A percentile compares a stretch with the other conserved stretches of the same genome.
Conservation (phyloP, 1,140 invertebrate species). For the Phymastichus coffea region DNA sequence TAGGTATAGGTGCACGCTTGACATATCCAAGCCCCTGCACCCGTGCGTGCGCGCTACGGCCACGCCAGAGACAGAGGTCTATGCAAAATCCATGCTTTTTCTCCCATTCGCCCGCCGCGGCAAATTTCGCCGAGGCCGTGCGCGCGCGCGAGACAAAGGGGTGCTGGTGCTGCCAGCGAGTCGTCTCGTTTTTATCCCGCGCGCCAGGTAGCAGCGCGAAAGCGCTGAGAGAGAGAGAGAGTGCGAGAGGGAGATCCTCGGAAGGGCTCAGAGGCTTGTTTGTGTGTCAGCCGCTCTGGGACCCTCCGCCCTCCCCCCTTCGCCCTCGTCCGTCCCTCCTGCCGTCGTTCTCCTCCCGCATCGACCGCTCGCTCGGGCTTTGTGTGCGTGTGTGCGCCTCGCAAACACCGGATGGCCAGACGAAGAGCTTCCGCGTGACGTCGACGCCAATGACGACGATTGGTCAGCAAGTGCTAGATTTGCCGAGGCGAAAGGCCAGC, state of each 20-base stretch:
- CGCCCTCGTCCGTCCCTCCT: constrained; percentile 8
- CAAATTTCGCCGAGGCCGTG: no score
- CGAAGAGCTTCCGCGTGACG: neutral
- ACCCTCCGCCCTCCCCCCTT: constrained; percentile 2
- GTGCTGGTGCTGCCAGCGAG: no score
- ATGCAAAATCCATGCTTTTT: neutral
- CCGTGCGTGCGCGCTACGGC: neutral
- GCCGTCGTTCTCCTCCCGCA: neutral
- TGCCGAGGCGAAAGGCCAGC: no score
- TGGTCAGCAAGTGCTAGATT: no score
- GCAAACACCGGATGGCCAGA: no score
- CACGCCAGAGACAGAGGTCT: neutral
- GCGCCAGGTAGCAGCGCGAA: no score
- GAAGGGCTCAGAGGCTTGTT: constrained; percentile 2
- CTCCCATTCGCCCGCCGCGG: no score
- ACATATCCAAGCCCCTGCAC: constrained; percentile 27
- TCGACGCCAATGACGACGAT: neutral
- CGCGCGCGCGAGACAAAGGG: neutral
- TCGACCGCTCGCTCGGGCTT: neutral
- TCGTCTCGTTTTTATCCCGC: no score
- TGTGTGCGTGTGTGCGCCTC: neutral
- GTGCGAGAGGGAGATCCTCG: neutral
- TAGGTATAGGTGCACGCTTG: constrained; percentile 32
- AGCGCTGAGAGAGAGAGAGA: no score
- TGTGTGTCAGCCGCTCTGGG: constrained; percentile 17